phyloP scores from a whole-genome alignment of 2,113 vertebrate genomes.

The Sarotherodon lohbergeri region DNA sequence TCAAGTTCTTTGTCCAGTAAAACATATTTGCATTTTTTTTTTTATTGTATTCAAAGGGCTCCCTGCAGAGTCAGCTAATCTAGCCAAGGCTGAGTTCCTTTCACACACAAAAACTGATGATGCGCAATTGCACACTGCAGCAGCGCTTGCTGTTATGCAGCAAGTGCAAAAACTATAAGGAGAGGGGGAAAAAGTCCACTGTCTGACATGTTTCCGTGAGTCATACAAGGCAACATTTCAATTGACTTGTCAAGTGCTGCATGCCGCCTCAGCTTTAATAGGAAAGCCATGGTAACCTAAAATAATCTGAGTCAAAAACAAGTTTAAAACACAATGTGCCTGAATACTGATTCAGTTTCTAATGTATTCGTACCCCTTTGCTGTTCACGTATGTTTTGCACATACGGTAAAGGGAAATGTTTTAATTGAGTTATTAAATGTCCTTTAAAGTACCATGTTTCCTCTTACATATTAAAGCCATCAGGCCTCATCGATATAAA shows the following conservation, averaged over 20 bases:
- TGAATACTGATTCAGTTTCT: not conserved
- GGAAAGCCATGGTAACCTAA: conserved; percentile 8
- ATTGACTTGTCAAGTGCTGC: conserved; percentile 2
- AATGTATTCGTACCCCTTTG: not conserved
- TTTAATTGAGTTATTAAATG: not conserved
- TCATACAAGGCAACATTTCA: conserved; percentile 22
- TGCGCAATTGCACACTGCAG: not conserved
- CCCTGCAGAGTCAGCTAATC: conserved; percentile 32
- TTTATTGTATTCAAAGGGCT: conserved; percentile 8
- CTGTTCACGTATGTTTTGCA: not conserved
- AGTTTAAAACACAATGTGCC: not conserved
- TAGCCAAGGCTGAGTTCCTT: not conserved
- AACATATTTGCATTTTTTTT: conserved; percentile 20
- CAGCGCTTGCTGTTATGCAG: not conserved
- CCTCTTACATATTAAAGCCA: not conserved
- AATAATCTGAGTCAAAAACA: not conserved
- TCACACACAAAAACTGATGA: not conserved
- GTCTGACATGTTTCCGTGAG: conserved; percentile 8
- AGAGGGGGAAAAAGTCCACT: not conserved
- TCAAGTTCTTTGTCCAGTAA: not conserved
- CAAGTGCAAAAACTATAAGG: not conserved
- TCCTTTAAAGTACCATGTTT: not conserved
- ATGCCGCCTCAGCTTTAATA: conserved; percentile 10
- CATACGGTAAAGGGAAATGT: not conserved
- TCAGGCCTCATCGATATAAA: not conserved